Evolutionary conservation across 2,113 vertebrate genomes (phyloP), one percentile per base, ranked within the genome.

Genomic region (Dasyornis broadbenti): DNA sequence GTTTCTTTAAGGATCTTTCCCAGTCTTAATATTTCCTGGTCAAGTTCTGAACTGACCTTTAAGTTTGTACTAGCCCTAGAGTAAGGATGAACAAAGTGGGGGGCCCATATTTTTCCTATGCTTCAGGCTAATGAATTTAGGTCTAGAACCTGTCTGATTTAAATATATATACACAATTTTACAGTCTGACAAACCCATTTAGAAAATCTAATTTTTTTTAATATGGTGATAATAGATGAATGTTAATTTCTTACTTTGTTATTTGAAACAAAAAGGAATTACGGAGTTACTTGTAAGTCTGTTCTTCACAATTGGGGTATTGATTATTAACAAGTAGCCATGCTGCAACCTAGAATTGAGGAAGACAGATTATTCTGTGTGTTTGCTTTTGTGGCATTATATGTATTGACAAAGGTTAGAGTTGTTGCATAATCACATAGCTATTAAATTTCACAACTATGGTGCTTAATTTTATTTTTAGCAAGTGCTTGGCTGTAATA

Each of bases 401-500:
- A 61, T 35, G 1, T 65, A 69, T 75, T 45, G 37, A 75, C 30
- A 77, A 86, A 86, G 40, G 10, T 89, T 73, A 54, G 33, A 73
- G 96, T 79, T 79, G 30, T 84, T 69, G 75, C 54, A 53, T 85
- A 82, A 80, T 72, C 59, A 53, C 50, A 69, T 54, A 22, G 18
- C 91, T 96, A 65, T 89, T 80, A 66, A 82, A 94, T 96, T 68
- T 94, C 79, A 76, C 54, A 85, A 70, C 53, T 63, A 52, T 69
- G 72, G n/a, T 75, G 61, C 88, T 84, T 72, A 33, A 80, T 82
- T 95, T 75, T 95, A 82, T 95, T 97, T 96, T 89, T 82, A 98
- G 97, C 86, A 96, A 98, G 96, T 95, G 98, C 96, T 98, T 98
- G 98, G 98, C 98, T 98, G 98, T 98, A 96, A 98, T 97, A 97